Evolutionary conservation across 2,113 vertebrate genomes (phyloP).

Genomic region (Hydropotes inermis): DNA sequence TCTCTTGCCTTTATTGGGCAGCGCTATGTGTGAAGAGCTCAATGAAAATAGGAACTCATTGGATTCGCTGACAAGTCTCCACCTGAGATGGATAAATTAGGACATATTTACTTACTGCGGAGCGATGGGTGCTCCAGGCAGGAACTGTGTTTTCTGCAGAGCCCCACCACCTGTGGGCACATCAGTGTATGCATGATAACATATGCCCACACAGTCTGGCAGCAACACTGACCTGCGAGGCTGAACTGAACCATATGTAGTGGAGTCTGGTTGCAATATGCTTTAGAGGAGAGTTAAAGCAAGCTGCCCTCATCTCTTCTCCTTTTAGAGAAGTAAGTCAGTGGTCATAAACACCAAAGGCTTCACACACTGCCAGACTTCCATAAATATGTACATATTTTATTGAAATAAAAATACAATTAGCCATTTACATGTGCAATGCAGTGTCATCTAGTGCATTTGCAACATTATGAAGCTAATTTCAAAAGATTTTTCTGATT

Average conservation of each 20-base stretch:
- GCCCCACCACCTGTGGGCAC: neutral
- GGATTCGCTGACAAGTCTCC: neutral
- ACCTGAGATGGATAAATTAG: neutral
- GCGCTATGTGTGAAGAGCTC: neutral
- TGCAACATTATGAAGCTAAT: neutral
- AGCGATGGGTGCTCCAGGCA: neutral
- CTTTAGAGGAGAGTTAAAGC: neutral
- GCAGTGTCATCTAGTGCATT: neutral
- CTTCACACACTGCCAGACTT: neutral
- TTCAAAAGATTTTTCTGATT: neutral
- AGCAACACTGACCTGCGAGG: neutral
- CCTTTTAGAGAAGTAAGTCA: neutral
- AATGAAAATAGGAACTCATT: neutral
- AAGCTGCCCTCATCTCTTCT: neutral
- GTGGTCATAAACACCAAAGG: fast-evolving
- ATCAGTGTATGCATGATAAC: neutral
- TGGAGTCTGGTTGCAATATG: neutral
- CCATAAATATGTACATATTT: neutral
- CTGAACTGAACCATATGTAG: conserved; percentile 4
- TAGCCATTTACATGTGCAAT: neutral
- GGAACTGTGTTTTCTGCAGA: fast-evolving
- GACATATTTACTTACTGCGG: neutral
- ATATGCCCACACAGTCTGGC: neutral
- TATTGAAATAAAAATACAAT: neutral
- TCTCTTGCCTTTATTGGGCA: neutral